These are phyloP conservation scores for Thrips palmi DNA, from an alignment of 1,140 invertebrate species.

Conservation along the genomic window DNA sequence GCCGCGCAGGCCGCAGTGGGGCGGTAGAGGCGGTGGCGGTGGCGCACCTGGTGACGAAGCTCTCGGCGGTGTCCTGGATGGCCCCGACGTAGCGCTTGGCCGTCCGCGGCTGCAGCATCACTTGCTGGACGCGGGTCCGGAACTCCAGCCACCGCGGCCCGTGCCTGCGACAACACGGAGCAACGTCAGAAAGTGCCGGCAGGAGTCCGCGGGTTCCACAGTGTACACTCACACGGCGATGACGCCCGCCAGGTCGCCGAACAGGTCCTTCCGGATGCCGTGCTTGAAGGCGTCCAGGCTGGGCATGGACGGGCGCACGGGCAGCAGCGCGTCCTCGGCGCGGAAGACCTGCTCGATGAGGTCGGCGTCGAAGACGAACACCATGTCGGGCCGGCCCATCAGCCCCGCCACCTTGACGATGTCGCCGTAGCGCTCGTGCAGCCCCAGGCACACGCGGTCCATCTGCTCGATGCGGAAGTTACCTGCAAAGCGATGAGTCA, in stretches of 20 bases:
- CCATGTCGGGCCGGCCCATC: conserved; percentile 55
- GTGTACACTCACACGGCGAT: conserved; percentile 52
- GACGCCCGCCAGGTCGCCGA: conserved; percentile 47
- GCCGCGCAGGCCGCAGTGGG: no score
- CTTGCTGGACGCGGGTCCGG: conserved; percentile 62
- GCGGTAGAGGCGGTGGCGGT: no score
- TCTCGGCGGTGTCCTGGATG: conserved; percentile 50
- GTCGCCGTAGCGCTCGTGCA: conserved; percentile 44
- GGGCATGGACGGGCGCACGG: conserved; percentile 57
- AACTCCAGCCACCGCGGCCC: conserved; percentile 66
- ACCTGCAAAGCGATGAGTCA: conserved; percentile 25
- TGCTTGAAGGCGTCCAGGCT: conserved; percentile 62
- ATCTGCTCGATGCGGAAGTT: conserved; percentile 52
- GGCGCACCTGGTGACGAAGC: conserved; percentile 49
- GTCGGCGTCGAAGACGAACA: conserved; percentile 58
- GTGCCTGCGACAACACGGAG: conserved; percentile 36
- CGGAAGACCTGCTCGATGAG: conserved; percentile 57
- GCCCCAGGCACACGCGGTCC: conserved; percentile 47
- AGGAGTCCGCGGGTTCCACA: not conserved
- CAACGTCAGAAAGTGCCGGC: conserved; percentile 1
- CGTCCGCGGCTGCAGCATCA: conserved; percentile 56
- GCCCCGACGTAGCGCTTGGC: conserved; percentile 51
- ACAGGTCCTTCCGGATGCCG: conserved; percentile 49
- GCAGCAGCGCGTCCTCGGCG: conserved; percentile 53
- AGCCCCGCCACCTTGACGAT: conserved; percentile 54